Conservation (phyloP, 2,888 invertebrate genomes). For the Cantharis lateralis region DNA sequence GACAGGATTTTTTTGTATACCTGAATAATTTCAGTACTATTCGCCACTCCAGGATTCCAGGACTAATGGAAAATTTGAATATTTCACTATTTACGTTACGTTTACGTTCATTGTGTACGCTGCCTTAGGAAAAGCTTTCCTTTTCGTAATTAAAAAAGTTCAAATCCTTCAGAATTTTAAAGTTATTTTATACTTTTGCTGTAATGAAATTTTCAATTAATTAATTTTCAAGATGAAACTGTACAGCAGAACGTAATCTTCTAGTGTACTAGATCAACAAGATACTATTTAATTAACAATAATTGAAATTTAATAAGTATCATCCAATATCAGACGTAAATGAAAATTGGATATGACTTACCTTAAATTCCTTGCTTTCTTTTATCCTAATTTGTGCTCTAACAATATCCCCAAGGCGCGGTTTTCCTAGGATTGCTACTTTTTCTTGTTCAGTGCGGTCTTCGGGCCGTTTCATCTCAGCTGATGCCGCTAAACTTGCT, state of each 20-base stretch:
- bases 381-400: slow-evolving; percentile 89
- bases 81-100: too few relatives aligned
- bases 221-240: neutral
- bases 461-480: slow-evolving; percentile 67
- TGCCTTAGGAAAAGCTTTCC: too few relatives aligned
- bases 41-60: too few relatives aligned
- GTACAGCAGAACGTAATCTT: neutral
- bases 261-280: neutral
- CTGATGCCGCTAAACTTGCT: slow-evolving; percentile 66
- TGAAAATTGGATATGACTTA: slow-evolving; percentile 53
- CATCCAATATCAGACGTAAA: neutral
- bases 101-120: too few relatives aligned
- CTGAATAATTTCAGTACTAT: too few relatives aligned
- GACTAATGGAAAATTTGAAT: too few relatives aligned
- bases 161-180: neutral
- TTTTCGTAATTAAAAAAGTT: neutral
- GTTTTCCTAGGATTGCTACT: slow-evolving; percentile 88
- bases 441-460: slow-evolving; percentile 81
- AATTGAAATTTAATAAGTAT: neutral
- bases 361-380: slow-evolving; percentile 99
- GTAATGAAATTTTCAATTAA: neutral
- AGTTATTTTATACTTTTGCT: neutral
- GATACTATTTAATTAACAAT: neutral
- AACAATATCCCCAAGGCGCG: slow-evolving; percentile 85
- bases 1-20: too few relatives aligned